Conservation (phyloP, 2,113 vertebrate genomes). For the Prietella phreatophila region DNA sequence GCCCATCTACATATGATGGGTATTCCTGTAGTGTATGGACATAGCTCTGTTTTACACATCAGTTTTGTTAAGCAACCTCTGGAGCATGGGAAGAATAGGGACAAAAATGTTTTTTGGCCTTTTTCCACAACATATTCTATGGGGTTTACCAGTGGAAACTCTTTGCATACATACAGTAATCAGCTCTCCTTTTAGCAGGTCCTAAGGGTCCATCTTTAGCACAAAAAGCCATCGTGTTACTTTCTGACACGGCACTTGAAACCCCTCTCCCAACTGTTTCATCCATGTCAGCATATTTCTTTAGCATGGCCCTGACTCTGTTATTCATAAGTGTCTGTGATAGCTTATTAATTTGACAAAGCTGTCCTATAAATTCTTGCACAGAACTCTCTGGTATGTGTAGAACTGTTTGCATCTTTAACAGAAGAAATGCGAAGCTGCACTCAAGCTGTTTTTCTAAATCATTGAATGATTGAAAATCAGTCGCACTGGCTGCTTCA, state of each 20-base stretch:
- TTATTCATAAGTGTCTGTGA: no score
- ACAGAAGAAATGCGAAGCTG: no score
- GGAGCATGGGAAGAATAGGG: conserved; percentile 30
- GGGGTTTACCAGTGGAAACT: conserved; percentile 45
- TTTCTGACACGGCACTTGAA: conserved; percentile 19
- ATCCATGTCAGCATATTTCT: conserved; percentile 29
- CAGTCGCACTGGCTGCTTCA: neutral
- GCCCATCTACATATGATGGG: neutral
- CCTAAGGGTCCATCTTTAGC: conserved; percentile 40
- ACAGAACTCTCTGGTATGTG: no score
- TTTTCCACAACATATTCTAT: conserved; percentile 36
- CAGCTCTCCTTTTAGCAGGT: conserved; percentile 35
- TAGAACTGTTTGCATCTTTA: no score
- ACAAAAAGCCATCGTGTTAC: conserved; percentile 7
- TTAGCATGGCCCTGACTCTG: neutral
- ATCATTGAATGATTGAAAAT: no score
- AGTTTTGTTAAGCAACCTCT: conserved; percentile 32
- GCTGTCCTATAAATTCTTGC: no score
- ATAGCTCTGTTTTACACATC: neutral
- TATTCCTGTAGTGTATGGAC: neutral
- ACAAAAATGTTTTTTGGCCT: neutral
- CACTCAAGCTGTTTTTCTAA: no score
- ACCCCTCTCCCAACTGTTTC: conserved; percentile 4
- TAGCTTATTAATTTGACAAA: no score
- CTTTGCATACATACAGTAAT: conserved; percentile 20